Evolutionary conservation across 2,113 vertebrate genomes (phyloP).

Genomic region (Pyrgilauda ruficollis): DNA sequence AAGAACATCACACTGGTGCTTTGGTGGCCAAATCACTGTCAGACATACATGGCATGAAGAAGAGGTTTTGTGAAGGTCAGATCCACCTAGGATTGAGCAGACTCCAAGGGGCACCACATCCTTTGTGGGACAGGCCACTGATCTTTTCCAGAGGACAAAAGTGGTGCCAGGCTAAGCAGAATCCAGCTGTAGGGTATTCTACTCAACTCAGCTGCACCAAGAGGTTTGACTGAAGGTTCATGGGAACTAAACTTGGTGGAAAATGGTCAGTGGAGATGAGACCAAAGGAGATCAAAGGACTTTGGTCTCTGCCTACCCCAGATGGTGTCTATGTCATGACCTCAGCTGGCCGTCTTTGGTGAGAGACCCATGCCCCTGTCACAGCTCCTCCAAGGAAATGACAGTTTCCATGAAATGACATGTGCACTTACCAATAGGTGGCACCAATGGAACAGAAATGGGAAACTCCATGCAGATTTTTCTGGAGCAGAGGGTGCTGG

Average conservation of each 20-base stretch:
- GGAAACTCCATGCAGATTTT: background rate
- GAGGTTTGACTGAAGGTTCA: background rate
- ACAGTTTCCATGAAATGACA: background rate
- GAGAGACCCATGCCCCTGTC: background rate
- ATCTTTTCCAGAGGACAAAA: background rate
- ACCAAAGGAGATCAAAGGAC: background rate
- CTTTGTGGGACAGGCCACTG: background rate
- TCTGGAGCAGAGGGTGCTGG: constrained; percentile 20
- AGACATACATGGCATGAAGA: background rate
- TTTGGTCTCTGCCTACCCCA: background rate
- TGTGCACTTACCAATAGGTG: constrained; percentile 53
- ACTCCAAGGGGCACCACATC: background rate
- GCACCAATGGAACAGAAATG: constrained; percentile 50
- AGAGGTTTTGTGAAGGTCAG: background rate
- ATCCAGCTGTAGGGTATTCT: background rate
- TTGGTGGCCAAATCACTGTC: background rate
- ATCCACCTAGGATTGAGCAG: background rate
- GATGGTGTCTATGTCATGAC: rapidly evolving
- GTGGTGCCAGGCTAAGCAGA: background rate
- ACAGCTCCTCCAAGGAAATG: background rate
- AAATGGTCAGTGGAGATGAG: background rate
- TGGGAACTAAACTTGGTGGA: background rate
- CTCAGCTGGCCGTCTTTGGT: background rate
- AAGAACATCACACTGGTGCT: background rate
- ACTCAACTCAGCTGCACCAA: background rate